Evolutionary conservation across 2,797 vertebrate genomes (phyloP), one percentile per base, ranked within the genome.

Genomic region (Malacoraja senta): DNA sequence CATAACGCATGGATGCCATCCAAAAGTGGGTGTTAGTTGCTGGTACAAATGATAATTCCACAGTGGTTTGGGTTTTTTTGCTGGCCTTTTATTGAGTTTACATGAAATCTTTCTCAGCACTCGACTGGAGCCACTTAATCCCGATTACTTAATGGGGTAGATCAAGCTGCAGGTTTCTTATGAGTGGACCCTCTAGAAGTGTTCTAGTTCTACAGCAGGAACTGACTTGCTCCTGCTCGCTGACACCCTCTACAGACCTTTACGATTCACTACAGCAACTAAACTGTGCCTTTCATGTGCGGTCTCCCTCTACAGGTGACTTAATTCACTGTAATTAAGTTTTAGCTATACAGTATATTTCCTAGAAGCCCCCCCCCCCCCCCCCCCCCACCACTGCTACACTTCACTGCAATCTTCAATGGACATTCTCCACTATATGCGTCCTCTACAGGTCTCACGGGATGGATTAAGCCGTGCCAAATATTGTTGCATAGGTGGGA

Each of bases 21-120:
- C 15, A 19, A 3, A 65, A 65, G 84, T n/a, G 17, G n/a, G n/a
- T 65, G 58, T 35, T 13, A 84, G 1, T 15, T 88, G 63, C 3
- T 61, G 32, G 61, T 21, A 65, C 65, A 61, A 88, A 88, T 65
- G 61, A 88, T 32, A 65, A 35, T 65, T 35, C 26, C 90, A 76
- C 71, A 92, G 35, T 10, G 53, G 44, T 92, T 53, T 15, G 29
- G 83, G 24, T 29, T 10, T 68, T 91, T 91, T 53, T 74, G 90
- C 90, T 92, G 68, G 38, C 26, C 38, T 92, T 92, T 92, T 92
- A 92, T 92, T 92, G 12, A 74, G 58, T 74, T 76, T 53, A 74
- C 90, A 92, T 13, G 58, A 74, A 91, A 74, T 92, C 24, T 74
- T 53, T 92, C 38, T 92, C 90, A 91, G 35, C 68, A 91, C 24